Percentiles rank a stretch among this genome's conserved stretches.
Evolutionary conservation across 1,140 invertebrate genomes (phyloP).

Genomic region (Polypedilum pembai): DNA sequence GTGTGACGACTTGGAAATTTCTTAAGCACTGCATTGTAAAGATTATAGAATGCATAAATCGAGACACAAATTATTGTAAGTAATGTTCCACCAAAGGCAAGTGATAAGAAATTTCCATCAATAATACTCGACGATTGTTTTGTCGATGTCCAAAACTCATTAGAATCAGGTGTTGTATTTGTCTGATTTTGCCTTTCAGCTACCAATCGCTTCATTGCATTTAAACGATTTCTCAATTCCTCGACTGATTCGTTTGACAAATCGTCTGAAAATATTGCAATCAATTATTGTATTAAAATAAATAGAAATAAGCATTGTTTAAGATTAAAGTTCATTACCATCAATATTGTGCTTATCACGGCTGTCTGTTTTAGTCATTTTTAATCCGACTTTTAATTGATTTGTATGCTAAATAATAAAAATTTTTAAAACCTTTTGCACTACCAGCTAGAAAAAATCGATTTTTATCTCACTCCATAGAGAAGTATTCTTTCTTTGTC

Average conservation of each 20-base stretch:
- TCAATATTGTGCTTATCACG: not conserved
- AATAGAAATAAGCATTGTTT: not conserved
- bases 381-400: not conserved
- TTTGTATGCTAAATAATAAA: no score
- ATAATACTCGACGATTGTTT: constrained; percentile 57
- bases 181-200: constrained; percentile 55
- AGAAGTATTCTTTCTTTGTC: not conserved
- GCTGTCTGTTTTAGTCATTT: not conserved
- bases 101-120: constrained; percentile 69
- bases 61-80: constrained; percentile 70
- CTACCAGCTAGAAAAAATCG: not conserved
- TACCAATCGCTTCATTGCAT: constrained; percentile 71
- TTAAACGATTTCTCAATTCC: constrained; percentile 62
- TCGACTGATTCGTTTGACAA: constrained; percentile 64
- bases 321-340: not conserved
- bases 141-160: constrained; percentile 43
- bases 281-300: not conserved
- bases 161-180: constrained; percentile 43
- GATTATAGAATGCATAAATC: constrained; percentile 73
- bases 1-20: constrained; percentile 69
- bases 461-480: constrained; percentile 8
- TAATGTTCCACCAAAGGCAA: constrained; percentile 67
- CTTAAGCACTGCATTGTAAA: constrained; percentile 71
- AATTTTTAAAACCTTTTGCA: no score
- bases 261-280: constrained; percentile 44